Evolutionary conservation across 1,140 invertebrate species (phyloP), one percentile per base, ranked within the genome.

Genomic region (Calephelis virginiensis): DNA sequence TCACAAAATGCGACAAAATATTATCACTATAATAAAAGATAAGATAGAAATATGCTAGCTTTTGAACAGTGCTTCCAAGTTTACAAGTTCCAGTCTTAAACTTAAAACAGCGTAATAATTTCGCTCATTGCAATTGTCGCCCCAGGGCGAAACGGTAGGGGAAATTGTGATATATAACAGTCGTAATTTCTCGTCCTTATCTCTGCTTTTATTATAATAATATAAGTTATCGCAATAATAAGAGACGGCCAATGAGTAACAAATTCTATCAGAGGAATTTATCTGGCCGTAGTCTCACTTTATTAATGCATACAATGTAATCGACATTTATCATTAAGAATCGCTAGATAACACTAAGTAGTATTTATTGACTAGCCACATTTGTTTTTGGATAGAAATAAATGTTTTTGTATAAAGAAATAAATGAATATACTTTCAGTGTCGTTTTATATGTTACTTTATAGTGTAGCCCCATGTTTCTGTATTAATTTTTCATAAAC

Each of bases 211-310:
- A 71, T 73, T 71, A 71, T 71, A 71, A 75, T 73, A 70, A 67
- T 69, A 73, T 76, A 71, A 76, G 71, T 76, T 76, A 76, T 76
- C 74, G 68, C 66, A 28, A 71, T 71, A 71, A 71, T 76, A 76
- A 71, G 69, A 71, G 67, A 71, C 67, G 72, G 68, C 63, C 71
- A 66, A 73, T 76, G 71, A 69, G 68, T 71, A 73, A 76, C 74
- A 76, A 76, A 76, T 76, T 71, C 71, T 68, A 71, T 71, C 66
- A 62, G 63, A 38, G 40, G 50, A 53, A 47, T 72, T 56, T 56
- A 56, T 56, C 50, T 56, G 50, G 17, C 17, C 50, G 14, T 11
- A 11, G 50, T 53, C 50, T 56, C 10, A 9, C 17, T 56, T 56
- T 56, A 56, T 56, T 56, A 56, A 56, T 37, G 50, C 17, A 17